Conservation (phyloP, 2,113 vertebrate species). For the Jacana jacana region DNA sequence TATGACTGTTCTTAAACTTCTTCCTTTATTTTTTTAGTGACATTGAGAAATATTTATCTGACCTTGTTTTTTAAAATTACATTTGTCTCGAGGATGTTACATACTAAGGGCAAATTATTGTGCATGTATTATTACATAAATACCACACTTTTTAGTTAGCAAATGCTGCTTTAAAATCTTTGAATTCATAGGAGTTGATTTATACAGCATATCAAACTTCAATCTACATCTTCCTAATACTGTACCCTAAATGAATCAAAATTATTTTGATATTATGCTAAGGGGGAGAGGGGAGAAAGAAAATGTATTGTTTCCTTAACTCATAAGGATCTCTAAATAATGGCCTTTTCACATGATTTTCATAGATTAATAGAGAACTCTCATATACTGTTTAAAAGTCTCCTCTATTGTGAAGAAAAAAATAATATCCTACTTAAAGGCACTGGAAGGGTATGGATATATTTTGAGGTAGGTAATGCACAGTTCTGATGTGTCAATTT, state of each 20-base stretch:
- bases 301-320: neutral
- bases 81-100: slow-evolving; percentile 61
- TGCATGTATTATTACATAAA: slow-evolving; percentile 63
- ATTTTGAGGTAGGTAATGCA: neutral
- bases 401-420: neutral
- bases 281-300: neutral
- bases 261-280: slow-evolving; percentile 3
- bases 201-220: slow-evolving; percentile 17
- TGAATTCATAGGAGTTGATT: slow-evolving; percentile 45
- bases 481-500: neutral
- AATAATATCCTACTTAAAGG: neutral
- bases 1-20: neutral
- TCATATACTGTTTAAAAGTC: neutral
- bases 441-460: accelerated
- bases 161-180: slow-evolving; percentile 68
- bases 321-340: neutral
- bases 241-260: slow-evolving; percentile 1
- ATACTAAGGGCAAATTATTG: slow-evolving; percentile 68
- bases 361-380: neutral
- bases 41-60: slow-evolving; percentile 56
- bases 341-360: slow-evolving; percentile 2
- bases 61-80: slow-evolving; percentile 68
- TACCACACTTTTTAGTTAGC: slow-evolving; percentile 65
- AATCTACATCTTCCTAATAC: slow-evolving; percentile 47
- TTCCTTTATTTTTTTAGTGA: slow-evolving; percentile 25